Percentiles rank a stretch among this genome's conserved stretches.
Conservation (phyloP, 1,140 invertebrate species). For the Tyrophagus putrescentiae region DNA sequence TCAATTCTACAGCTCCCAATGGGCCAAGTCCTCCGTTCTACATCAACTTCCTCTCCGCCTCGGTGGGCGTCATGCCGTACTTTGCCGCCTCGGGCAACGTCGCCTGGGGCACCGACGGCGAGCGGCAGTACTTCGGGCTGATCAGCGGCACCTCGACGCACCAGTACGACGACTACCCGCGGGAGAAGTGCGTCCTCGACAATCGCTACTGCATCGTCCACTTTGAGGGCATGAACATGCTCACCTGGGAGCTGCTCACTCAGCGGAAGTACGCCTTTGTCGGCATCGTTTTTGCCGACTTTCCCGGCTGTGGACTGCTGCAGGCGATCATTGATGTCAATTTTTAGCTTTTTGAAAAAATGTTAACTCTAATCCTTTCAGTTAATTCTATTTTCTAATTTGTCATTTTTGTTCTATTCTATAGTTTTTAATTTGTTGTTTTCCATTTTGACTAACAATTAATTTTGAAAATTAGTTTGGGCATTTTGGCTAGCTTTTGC, state of each 20-base stretch:
- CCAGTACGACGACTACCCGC: conserved; percentile 2
- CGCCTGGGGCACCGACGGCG: neutral
- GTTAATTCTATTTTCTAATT: neutral
- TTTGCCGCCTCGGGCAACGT: conserved; percentile 1
- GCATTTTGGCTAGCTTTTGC: neutral
- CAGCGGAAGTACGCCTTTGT: neutral
- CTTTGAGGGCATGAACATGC: conserved; percentile 12
- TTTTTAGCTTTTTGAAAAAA: neutral
- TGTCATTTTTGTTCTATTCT: too few relatives aligned
- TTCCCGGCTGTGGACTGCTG: conserved; percentile 11
- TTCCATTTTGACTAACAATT: neutral
- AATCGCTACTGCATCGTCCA: neutral
- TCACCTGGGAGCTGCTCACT: neutral
- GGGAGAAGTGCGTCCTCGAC: neutral
- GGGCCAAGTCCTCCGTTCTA: neutral
- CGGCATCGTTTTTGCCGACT: conserved; percentile 7
- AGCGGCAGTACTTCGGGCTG: conserved; percentile 4
- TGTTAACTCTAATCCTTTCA: neutral
- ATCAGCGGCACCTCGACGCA: neutral
- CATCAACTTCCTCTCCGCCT: conserved; percentile 14
- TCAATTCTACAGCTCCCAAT: too few relatives aligned
- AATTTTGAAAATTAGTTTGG: neutral
- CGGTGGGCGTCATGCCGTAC: conserved; percentile 1
- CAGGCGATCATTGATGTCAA: conserved; percentile 13
- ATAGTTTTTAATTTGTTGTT: too few relatives aligned